Base-by-base conservation (phyloP, 53 echinoderm and acorn worm species). In the Echinometra lucunter region DNA sequence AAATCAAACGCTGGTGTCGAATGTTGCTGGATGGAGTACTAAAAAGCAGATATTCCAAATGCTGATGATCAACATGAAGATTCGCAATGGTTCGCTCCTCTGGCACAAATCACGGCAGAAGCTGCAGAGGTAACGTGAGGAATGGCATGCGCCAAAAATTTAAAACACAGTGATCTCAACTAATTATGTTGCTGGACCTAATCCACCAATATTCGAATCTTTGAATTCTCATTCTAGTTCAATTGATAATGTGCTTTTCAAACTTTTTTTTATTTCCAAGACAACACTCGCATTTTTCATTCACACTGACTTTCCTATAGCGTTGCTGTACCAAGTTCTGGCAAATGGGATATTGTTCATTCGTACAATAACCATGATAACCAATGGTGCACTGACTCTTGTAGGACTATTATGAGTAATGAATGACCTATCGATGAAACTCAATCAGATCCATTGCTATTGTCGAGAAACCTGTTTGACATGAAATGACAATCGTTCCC, bases 391-490 rank as follows among this genome's bases (percentile, higher is more conserved):
- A 40, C 38, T 42, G 38, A 42, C 40, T 40, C 17, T 13, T 13
- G 5, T 75, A 4, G 21, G 9, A 38, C 1, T 38, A 16, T n/a
- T 53, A 85, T 85, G 53, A 49, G 85, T 85, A 85, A 85, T 85
- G 85, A 2, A 28, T 42, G 13, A 18, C 28, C 45, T 47, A 37
- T 49, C 45, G 27, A 19, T 28, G 28, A 25, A 47, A 30, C 85
- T 85, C 49, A 27, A 28, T 85, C 85, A 85, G 30, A 49, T 85
- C 85, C 85, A 85, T 49, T 85, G 45, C 85, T 37, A 53, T 85
- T 78, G 21, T n/a, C 85, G 85, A 42, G 81, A 85, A 27, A 85
- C 85, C 85, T 85, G 85, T 85, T 85, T 85, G 85, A 85, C 85
- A 47, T 85, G 30, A 47, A 85, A 85, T 85, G 85, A 85, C 85